Percentiles rank a stretch among this genome's conserved stretches.
Evolutionary conservation across 2,888 invertebrate species (phyloP).

Genomic region (Mythimna pallens): DNA sequence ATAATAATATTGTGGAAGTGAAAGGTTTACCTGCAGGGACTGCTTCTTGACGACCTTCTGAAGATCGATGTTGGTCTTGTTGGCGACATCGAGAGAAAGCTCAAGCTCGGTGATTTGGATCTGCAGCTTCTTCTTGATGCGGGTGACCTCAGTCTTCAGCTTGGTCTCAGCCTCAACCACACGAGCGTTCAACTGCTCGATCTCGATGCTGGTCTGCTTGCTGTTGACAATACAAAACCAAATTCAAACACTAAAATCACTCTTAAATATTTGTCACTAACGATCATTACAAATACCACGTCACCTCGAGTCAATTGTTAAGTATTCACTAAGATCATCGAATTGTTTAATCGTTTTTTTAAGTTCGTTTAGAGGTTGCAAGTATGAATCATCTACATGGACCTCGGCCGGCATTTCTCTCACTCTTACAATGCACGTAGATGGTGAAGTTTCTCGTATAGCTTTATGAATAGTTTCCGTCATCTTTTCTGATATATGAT

Average conservation of each 20-base stretch:
- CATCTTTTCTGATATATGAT: constrained; percentile 71
- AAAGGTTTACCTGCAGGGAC: constrained; percentile 93
- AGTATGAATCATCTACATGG: constrained; percentile 82
- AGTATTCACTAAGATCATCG: constrained; percentile 90
- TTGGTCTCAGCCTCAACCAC: constrained; percentile 99
- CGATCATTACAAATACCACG: neutral
- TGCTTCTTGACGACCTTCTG: constrained; percentile 99
- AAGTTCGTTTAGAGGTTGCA: constrained; percentile 91
- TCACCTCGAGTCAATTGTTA: constrained; percentile 93
- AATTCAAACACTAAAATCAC: constrained; percentile 25
- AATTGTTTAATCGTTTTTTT: constrained; percentile 92
- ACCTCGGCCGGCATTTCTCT: constrained; percentile 83
- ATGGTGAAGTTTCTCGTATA: constrained; percentile 78
- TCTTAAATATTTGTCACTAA: neutral
- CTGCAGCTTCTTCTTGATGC: constrained; percentile 99
- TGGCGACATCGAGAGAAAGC: constrained; percentile 98
- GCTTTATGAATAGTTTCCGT: constrained; percentile 76
- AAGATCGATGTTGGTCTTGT: constrained; percentile 99
- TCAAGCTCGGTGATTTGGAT: constrained; percentile 99
- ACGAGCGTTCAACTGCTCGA: constrained; percentile 98
- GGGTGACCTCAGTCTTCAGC: constrained; percentile 98
- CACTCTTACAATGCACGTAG: constrained; percentile 80
- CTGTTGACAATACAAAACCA: constrained; percentile 87
- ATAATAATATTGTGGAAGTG: neutral
- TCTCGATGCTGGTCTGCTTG: constrained; percentile 99